phyloP scores from a whole-genome alignment of 2,113 vertebrate species.

The Edolisoma coerulescens region DNA sequence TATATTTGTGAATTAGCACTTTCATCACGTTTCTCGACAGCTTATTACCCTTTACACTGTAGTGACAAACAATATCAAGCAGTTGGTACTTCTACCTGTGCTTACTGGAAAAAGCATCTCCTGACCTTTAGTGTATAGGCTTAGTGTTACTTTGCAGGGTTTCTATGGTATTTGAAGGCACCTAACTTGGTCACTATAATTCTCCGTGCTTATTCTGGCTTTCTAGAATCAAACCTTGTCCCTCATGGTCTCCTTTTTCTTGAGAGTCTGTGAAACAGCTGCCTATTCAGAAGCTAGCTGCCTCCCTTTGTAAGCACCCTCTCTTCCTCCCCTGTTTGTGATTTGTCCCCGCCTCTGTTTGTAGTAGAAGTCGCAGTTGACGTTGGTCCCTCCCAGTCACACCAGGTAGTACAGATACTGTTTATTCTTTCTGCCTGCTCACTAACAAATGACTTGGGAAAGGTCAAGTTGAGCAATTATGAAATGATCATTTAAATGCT shows the following conservation, averaged over 20 bases:
- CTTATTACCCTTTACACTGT: neutral
- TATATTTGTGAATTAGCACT: neutral
- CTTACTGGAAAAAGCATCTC: neutral
- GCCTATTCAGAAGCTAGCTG: neutral
- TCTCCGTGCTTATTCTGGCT: neutral
- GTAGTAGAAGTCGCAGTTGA: neutral
- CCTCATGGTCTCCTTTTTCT: neutral
- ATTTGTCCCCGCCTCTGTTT: rapidly evolving
- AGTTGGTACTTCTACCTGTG: neutral
- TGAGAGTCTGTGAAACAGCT: neutral
- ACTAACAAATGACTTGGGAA: neutral
- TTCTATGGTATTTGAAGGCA: neutral
- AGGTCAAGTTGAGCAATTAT: neutral
- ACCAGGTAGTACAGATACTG: neutral
- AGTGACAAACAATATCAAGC: neutral
- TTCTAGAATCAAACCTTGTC: neutral
- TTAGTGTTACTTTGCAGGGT: neutral
- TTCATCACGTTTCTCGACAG: neutral
- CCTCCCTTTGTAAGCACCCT: neutral
- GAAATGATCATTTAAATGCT: neutral
- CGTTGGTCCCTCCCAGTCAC: neutral
- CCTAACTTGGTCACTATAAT: neutral
- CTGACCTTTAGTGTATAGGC: neutral
- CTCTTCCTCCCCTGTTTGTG: neutral
- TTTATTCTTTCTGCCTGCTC: neutral